Evolutionary conservation across 2,888 invertebrate species (phyloP), one percentile per base, ranked within the genome.

Genomic region (Rhodophaea formosa): DNA sequence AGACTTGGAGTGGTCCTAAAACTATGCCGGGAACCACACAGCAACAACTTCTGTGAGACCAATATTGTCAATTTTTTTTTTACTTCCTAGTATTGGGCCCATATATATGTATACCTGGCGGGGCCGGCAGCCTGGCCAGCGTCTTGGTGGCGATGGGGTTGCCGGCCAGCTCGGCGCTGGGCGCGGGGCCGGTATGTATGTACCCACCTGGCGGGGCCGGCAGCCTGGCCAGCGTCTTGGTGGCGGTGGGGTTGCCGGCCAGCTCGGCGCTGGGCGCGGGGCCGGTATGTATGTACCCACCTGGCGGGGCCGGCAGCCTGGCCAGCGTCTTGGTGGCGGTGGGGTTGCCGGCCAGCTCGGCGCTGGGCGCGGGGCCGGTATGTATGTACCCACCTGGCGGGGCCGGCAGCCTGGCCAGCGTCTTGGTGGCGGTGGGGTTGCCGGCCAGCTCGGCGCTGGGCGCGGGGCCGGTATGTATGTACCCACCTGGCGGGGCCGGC

Each of bases 121-220:
- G 72, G 39, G 53, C 14, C 71, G 3, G 63, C 68, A 70, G 71
- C 62, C 82, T 69, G 14, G 77, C 70, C 44, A 82, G 67, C 32
- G 84, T 86, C 68, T 91, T 92, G 55, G 79, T 85, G 39, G 91
- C 92, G 57, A 90, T 75, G 29, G 91, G 92, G 72, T 89, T 92
- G 53, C 84, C 66, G n/a, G 74, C 66, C 53, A 86, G 69, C 52
- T 82, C 73, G 10, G 60, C 70, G n/a, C 53, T 30, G 65, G 65
- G 45, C 73, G 75, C 1, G 70, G n/a, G n/a, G n/a, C n/a, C n/a
- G n/a, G n/a, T n/a, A n/a, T n/a, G n/a, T n/a, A n/a, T n/a, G n/a
- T n/a, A n/a, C n/a, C n/a, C n/a, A n/a, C n/a, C n/a, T n/a, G n/a
- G 71, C 70, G 17, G 72, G 39, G 53, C 14, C 71, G 3, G 63